Base-by-base conservation (phyloP, 2,888 invertebrate species). In the Timandra comae region DNA sequence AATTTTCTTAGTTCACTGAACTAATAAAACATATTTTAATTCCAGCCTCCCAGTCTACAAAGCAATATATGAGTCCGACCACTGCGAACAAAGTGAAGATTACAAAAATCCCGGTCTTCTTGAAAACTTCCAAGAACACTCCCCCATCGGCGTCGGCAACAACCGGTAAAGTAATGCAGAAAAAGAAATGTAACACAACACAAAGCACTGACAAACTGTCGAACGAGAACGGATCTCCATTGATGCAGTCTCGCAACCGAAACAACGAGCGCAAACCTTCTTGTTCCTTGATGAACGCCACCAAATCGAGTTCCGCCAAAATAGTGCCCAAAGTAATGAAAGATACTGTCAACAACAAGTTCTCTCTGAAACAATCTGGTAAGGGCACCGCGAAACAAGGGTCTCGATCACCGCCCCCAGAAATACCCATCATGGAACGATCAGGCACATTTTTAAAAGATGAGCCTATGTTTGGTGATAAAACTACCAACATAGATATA, bases 391-490 rank as follows among this genome's bases (percentile, higher is more conserved):
- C 22, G 13, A 9, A 27, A 22, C 26, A 29, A 0, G 28, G 27
- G 7, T 6, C 35, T 42, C 44, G 22, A 19, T 34, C 53, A n/a
- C 33, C 43, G 3, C 13, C 48, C 5, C 38, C 34, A 6, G 42
- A 51, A 7, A 65, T 71, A 13, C 74, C 75, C 0, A 45, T 55
- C 1, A 84, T 89, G 80, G 85, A 87, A 41, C 87, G 93, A 26
- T 93, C 93, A 0, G 91, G 90, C 9, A 93, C 93, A 0, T 93
- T 93, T 59, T 72, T 91, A 9, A 92, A 92, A 65, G 93, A 93
- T 47, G 92, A 92, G 65, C 92, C 92, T 1, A 91, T 90, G 10
- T 81, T 81, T 35, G 67, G 68, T 1, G 70, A 73, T 20, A 76
- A 64, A 41, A 66, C 69, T 9, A 62, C 63, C 11, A 57, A 63